Base-by-base conservation (phyloP, 2,797 vertebrate genomes). In the Euthynnus affinis region DNA sequence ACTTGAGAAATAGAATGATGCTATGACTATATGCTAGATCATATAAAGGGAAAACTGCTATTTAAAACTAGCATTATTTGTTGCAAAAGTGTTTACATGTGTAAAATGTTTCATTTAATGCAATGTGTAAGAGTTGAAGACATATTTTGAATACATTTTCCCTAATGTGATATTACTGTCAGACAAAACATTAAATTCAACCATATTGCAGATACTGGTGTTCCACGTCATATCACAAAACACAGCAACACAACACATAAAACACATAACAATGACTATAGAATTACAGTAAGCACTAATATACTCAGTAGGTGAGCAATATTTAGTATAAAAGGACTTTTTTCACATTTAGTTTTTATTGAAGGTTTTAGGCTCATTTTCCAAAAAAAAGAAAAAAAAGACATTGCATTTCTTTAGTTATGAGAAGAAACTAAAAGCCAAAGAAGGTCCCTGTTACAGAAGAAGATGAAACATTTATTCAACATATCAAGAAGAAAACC, bases 341-440 rank as follows among this genome's bases (percentile, higher is more conserved):
- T 9, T 1, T 15, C 44, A 60, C 6, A 15, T 5, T n/a, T 15
- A 40, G 5, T 3, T 14, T 85, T 78, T 75, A 84, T 78, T 71
- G 44, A 58, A 62, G 0, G 48, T 37, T 56, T 25, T 1, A 14
- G 2, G 37, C n/a, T 57, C 25, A 53, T 61, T 57, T 46, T 12
- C 34, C 7, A 59, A 74, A 59, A 37, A 56, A 37, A 12, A 40
- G 0, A 40, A 40, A 40, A 42, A 13, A 42, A 13, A 42, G 0
- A 69, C 9, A 51, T 9, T 20, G 22, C n/a, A 71, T 74, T 64
- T 49, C 1, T 37, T 59, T 2, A 58, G 58, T 49, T 2, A 49
- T n/a, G 25, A 40, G 13, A 34, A 4, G 1, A 67, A 61, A 57
- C 3, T 27, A 55, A 66, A 68, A 4, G 6, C 42, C 57, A 49